Conservation (phyloP, 2,113 vertebrate genomes). For the Melanotaenia duboulayi region DNA sequence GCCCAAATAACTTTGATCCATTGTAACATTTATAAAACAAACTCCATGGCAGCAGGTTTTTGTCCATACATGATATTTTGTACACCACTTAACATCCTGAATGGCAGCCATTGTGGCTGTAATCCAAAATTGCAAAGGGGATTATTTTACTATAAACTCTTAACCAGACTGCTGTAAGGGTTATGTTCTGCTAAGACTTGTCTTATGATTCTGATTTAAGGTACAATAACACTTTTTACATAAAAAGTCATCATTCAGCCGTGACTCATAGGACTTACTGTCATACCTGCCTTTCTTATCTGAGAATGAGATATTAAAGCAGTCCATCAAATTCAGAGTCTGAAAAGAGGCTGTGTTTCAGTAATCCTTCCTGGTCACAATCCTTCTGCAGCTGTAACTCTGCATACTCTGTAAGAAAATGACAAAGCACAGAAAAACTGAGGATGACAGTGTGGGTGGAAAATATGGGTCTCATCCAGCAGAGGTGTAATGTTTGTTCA, state of each 20-base stretch:
- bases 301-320: too few species aligned
- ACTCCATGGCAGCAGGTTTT: slow-evolving; percentile 16
- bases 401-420: too few species aligned
- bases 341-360: too few species aligned
- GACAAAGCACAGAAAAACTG: too few species aligned
- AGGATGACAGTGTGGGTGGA: too few species aligned
- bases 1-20: not conserved
- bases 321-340: too few species aligned
- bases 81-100: slow-evolving; percentile 10
- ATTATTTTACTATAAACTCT: slow-evolving; percentile 58
- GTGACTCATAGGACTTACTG: too few species aligned
- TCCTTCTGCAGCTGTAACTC: too few species aligned
- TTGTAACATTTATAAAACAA: slow-evolving; percentile 7
- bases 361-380: too few species aligned
- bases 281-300: too few species aligned
- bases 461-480: not conserved
- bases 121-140: slow-evolving; percentile 38
- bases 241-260: not conserved
- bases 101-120: slow-evolving; percentile 31
- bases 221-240: not conserved
- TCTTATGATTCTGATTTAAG: slow-evolving; percentile 14
- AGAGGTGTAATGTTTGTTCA: not conserved
- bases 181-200: slow-evolving; percentile 9
- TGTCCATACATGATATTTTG: slow-evolving; percentile 14
- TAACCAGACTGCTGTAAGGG: slow-evolving; percentile 16